A percentile compares a stretch with the other conserved stretches of the same genome.
phyloP scores from a whole-genome alignment of 2,888 invertebrate genomes.

The Parelbella ahira region DNA sequence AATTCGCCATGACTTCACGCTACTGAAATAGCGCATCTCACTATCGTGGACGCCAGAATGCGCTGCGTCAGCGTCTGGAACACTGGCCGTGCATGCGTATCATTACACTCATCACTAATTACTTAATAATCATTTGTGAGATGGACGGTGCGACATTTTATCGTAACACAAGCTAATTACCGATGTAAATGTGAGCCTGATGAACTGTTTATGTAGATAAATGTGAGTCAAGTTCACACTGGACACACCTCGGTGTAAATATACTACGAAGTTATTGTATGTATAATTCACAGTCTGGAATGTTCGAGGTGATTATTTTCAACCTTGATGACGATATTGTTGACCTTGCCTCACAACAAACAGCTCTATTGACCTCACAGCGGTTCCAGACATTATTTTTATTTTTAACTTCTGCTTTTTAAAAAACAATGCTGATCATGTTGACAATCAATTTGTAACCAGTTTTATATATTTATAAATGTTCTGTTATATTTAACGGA shows the following conservation, averaged over 20 bases:
- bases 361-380: conserved; percentile 51
- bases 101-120: conserved; percentile 18
- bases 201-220: no score
- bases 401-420: conserved; percentile 30
- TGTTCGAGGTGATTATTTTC: conserved; percentile 56
- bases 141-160: no score
- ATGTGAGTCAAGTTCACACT: no score
- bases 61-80: conserved; percentile 31
- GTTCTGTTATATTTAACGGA: no score
- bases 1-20: conserved; percentile 67
- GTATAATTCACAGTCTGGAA: conserved; percentile 49
- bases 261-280: no score
- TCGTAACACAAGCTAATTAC: neutral
- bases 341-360: conserved; percentile 67
- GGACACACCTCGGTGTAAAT: no score
- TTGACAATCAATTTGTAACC: no score
- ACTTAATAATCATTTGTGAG: neutral
- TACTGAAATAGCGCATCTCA: conserved; percentile 63
- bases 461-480: no score
- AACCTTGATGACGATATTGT: conserved; percentile 74
- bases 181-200: neutral
- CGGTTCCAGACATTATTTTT: conserved; percentile 45
- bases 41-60: conserved; percentile 39
- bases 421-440: conserved; percentile 4
- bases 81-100: conserved; percentile 5